phyloP scores from a whole-genome alignment of 2,888 invertebrate genomes.

The Athalia circularis region DNA sequence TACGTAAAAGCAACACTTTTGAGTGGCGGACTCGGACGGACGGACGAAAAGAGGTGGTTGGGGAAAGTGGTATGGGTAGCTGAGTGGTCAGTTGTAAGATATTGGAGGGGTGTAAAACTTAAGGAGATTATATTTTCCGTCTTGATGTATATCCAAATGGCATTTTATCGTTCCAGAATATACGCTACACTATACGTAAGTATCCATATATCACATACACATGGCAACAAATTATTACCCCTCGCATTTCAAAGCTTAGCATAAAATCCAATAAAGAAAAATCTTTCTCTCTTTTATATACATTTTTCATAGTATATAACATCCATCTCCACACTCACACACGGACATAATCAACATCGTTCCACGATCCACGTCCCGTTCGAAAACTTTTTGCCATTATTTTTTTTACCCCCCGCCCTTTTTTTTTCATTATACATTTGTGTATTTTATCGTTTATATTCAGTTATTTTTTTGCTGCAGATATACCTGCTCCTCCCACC shows the following conservation, averaged over 20 bases:
- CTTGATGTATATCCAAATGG: conserved; percentile 72
- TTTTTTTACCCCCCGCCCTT: too few species aligned
- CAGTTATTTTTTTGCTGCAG: too few species aligned
- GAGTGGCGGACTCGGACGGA: conserved; percentile 37
- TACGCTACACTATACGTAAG: too few species aligned
- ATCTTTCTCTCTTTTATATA: background rate
- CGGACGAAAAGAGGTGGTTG: background rate
- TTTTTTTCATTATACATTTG: too few species aligned
- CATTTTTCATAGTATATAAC: background rate
- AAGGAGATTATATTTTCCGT: conserved; percentile 68
- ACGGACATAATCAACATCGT: too few species aligned
- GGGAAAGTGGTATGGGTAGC: background rate
- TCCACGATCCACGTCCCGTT: background rate
- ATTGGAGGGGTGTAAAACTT: conserved; percentile 65
- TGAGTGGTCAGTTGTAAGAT: conserved; percentile 68
- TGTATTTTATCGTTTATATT: too few species aligned
- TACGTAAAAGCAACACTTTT: conserved; percentile 70
- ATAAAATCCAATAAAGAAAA: conserved; percentile 6
- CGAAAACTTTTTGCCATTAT: background rate
- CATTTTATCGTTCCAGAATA: conserved; percentile 66
- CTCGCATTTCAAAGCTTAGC: conserved; percentile 21
- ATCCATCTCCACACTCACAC: background rate
- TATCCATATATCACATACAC: too few species aligned
- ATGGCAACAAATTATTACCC: conserved; percentile 29
- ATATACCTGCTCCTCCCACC: too few species aligned